Percentiles rank a stretch among this genome's conserved stretches.
Evolutionary conservation across 1,140 invertebrate species (phyloP).

Genomic region (Drosophila pseudoananassae): DNA sequence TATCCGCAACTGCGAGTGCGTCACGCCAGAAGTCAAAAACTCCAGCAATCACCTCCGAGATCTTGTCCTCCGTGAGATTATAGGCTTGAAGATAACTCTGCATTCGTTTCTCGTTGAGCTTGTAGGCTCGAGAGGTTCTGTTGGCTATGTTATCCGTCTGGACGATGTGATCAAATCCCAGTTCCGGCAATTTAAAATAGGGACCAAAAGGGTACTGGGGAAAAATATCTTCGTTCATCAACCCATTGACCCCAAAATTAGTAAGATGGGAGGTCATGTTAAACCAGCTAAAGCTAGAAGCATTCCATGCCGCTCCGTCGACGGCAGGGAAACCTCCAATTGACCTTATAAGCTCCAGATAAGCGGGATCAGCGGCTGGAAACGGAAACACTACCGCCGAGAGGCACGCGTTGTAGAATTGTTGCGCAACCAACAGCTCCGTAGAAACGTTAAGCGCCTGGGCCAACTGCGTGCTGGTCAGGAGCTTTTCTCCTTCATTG

Average conservation of each 20-base stretch:
- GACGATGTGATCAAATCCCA: conserved; percentile 71
- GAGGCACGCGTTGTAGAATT: conserved; percentile 68
- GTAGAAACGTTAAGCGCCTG: conserved; percentile 43
- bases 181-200: conserved; percentile 65
- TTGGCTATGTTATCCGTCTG: conserved; percentile 64
- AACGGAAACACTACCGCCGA: conserved; percentile 57
- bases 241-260: conserved; percentile 54
- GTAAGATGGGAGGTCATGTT: conserved; percentile 76
- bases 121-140: conserved; percentile 55
- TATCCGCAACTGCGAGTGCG: conserved; percentile 43
- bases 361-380: conserved; percentile 61
- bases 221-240: conserved; percentile 55
- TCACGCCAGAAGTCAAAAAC: conserved; percentile 71
- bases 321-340: conserved; percentile 77
- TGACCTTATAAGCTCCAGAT: conserved; percentile 69
- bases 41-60: conserved; percentile 39
- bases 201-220: conserved; percentile 62
- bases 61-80: conserved; percentile 49
- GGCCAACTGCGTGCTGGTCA: conserved; percentile 35
- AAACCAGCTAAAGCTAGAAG: conserved; percentile 73
- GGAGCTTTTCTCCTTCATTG: conserved; percentile 49
- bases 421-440: conserved; percentile 64
- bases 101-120: conserved; percentile 65
- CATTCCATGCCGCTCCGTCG: conserved; percentile 59
- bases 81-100: conserved; percentile 48